A percentile compares a stretch with the other conserved stretches of the same genome.
Evolutionary conservation across 2,113 vertebrate species (phyloP).

Genomic region (Delphinus delphis): DNA sequence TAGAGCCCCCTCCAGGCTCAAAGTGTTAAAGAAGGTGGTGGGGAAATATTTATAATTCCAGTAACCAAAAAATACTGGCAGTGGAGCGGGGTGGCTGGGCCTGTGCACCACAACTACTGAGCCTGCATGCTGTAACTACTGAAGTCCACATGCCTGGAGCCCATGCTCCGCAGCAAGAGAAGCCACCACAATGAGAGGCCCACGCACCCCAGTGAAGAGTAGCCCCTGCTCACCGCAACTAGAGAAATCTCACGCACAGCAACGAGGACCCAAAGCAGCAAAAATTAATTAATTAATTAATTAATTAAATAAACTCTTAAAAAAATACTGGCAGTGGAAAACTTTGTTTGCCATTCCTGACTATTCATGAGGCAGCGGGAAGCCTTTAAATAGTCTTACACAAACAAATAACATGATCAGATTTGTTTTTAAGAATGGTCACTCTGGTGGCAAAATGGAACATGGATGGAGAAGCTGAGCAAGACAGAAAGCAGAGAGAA

Average conservation of each 20-base stretch:
- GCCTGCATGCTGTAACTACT: no score
- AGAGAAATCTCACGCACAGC: no score
- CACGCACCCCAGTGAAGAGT: accelerated
- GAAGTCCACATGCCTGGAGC: no score
- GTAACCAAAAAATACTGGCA: background rate
- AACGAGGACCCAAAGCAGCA: no score
- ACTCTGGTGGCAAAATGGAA: background rate
- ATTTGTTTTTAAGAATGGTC: background rate
- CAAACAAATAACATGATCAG: background rate
- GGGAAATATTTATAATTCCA: background rate
- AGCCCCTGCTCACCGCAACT: no score
- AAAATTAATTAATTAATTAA: no score
- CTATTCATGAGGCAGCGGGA: background rate
- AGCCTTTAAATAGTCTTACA: background rate
- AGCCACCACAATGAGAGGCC: no score
- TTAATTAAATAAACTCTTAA: no score
- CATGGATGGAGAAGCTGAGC: background rate
- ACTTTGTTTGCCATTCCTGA: background rate
- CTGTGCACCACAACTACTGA: no score
- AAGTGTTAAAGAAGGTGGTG: background rate
- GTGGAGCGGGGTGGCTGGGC: background rate
- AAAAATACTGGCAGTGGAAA: background rate
- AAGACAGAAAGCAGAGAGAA: background rate
- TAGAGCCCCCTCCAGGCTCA: background rate
- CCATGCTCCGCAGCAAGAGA: no score